Evolutionary conservation across 2,888 invertebrate genomes (phyloP), one percentile per base, ranked within the genome.

Genomic region (Macaria notata): DNA sequence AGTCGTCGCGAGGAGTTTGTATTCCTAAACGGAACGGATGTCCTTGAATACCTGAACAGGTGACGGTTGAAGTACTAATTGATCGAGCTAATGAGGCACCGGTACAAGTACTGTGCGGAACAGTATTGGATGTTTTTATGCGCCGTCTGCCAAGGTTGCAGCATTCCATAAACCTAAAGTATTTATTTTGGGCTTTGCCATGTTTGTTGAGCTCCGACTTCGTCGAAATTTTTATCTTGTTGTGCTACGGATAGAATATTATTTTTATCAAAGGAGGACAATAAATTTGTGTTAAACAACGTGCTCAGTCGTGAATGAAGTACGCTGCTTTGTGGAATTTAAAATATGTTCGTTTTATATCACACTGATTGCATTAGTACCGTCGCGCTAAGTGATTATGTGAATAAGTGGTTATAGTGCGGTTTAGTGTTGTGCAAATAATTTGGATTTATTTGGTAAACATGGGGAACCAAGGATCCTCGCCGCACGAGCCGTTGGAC

Each of bases 381-480:
- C 47, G 56, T 51, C 47, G 54, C 54, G 59, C 50, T 59, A 48
- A 62, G 54, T 65, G 59, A 54, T 55, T 50, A 52, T 62, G 71
- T 76, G 73, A 69, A 66, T 72, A 71, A 68, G 69, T 75, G 69
- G 19, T 61, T 60, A 73, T 64, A 66, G 75, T 76, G 78, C 69
- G 75, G 72, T 72, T 69, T 64, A 68, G 55, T 59, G 56, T 61
- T 67, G 71, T 68, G 70, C 65, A 68, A 62, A 71, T 62, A 69
- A 48, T 58, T 59, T 64, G 64, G 63, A 56, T 57, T 61, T 56
- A 65, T 62, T 63, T 59, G 51, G 53, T 52, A 62, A 85, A 67
- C 71, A 96, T 96, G 96, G 96, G 96, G 78, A 96, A 96, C 85
- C 95, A 96, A 87, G 95, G 96, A 78, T 96, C 96, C 70, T 95